These are phyloP conservation scores for Larimichthys crocea DNA, from an alignment of 2,113 vertebrate species.

Conservation along the genomic window DNA sequence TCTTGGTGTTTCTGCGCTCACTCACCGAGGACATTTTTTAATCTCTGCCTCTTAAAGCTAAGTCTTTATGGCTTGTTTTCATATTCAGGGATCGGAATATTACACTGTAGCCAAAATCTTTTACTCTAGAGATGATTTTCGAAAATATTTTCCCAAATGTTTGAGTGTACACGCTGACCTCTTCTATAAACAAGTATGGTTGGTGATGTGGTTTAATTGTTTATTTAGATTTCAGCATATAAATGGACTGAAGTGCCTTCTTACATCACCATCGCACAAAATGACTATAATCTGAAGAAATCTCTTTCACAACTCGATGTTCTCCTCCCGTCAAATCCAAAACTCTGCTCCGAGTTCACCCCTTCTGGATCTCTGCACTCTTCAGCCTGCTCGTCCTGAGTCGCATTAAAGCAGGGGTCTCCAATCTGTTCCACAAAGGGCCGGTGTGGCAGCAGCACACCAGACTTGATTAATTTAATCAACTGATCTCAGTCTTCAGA, in stretches of 20 bases:
- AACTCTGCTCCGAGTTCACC: neutral
- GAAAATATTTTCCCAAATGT: neutral
- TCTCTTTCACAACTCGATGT: neutral
- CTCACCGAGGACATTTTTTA: neutral
- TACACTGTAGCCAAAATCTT: neutral
- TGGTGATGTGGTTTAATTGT: neutral
- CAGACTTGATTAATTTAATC: too few relatives aligned
- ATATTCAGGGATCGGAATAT: neutral
- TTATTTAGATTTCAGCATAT: neutral
- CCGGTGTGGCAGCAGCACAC: too few relatives aligned
- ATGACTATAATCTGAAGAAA: neutral
- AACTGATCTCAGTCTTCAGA: too few relatives aligned
- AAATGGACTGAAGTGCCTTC: neutral
- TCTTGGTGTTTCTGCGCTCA: slow-evolving; percentile 18
- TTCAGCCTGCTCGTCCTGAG: too few relatives aligned
- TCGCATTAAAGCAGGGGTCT: too few relatives aligned
- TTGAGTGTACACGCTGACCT: neutral
- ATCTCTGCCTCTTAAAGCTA: neutral
- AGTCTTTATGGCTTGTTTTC: neutral
- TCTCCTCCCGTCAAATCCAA: neutral
- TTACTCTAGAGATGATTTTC: neutral
- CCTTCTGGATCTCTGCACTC: neutral
- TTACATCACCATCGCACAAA: neutral
- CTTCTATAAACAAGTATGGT: neutral
- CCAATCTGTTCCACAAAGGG: too few relatives aligned